Conservation (phyloP, 2,113 vertebrate genomes). For the Pycnonotus jocosus region DNA sequence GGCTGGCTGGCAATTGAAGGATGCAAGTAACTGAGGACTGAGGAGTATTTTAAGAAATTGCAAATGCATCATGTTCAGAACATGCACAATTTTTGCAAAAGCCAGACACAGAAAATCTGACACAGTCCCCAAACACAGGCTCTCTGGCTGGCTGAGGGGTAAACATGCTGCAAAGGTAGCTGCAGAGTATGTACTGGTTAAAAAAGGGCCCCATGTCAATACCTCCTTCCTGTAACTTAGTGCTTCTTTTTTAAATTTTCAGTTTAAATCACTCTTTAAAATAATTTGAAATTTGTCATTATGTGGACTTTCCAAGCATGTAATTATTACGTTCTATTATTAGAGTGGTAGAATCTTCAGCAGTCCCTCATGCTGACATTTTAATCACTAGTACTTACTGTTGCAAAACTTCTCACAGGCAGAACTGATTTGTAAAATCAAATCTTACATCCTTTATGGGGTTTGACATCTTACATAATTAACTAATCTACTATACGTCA, state of each 20-base stretch:
- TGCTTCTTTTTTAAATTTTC: constrained; percentile 3
- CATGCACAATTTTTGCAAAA: background rate
- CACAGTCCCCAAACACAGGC: background rate
- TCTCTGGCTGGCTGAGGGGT: background rate
- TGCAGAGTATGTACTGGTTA: background rate
- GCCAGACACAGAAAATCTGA: background rate
- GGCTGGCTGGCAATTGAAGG: background rate
- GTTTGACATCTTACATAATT: constrained; percentile 58
- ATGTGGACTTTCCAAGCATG: background rate
- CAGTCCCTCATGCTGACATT: constrained; percentile 62
- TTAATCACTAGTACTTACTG: constrained; percentile 59
- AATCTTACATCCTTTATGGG: constrained; percentile 41
- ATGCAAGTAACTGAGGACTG: background rate
- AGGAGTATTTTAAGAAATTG: background rate
- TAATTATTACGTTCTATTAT: constrained; percentile 49
- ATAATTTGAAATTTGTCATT: constrained; percentile 3
- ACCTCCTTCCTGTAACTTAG: background rate
- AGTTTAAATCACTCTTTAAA: background rate
- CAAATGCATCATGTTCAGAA: background rate
- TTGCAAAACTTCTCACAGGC: constrained; percentile 48
- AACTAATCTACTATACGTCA: constrained; percentile 57
- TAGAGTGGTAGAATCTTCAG: background rate
- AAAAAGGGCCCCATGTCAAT: background rate
- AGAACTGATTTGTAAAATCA: constrained; percentile 62
- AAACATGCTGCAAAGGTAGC: background rate